Conservation (phyloP, 2,797 vertebrate species). For the Acropternis orthonyx region DNA sequence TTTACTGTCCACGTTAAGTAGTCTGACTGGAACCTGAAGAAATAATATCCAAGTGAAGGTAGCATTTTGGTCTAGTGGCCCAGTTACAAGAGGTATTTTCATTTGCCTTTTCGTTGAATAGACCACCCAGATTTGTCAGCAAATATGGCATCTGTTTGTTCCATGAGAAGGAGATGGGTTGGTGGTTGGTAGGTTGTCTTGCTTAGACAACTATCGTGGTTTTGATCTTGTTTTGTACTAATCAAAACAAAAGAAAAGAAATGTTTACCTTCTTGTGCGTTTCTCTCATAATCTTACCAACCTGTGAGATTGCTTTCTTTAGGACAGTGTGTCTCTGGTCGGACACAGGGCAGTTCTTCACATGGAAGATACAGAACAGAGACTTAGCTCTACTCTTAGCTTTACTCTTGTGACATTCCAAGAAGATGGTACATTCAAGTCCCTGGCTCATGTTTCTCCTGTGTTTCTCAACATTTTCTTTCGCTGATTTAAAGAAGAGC, state of each 20-base stretch:
- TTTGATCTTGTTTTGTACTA: background rate
- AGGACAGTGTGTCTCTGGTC: background rate
- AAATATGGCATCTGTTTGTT: background rate
- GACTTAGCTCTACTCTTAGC: background rate
- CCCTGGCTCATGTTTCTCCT: background rate
- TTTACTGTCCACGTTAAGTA: background rate
- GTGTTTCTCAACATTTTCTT: background rate
- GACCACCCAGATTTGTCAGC: background rate
- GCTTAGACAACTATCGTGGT: background rate
- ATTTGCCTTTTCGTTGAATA: background rate
- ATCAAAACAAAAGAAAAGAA: background rate
- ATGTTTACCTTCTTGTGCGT: background rate
- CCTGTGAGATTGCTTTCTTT: background rate
- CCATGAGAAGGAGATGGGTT: background rate
- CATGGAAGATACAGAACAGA: background rate
- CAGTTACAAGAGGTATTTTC: background rate
- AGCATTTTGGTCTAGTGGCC: background rate
- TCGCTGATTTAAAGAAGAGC: background rate
- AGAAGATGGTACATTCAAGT: background rate
- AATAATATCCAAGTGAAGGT: background rate
- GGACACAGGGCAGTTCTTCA: background rate
- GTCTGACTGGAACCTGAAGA: background rate
- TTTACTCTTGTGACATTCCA: background rate
- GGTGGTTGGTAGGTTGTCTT: background rate
- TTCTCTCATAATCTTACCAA: background rate